Evolutionary conservation across 1,140 invertebrate genomes (phyloP), one percentile per base, ranked within the genome.

Genomic region (Onthophagus taurus): DNA sequence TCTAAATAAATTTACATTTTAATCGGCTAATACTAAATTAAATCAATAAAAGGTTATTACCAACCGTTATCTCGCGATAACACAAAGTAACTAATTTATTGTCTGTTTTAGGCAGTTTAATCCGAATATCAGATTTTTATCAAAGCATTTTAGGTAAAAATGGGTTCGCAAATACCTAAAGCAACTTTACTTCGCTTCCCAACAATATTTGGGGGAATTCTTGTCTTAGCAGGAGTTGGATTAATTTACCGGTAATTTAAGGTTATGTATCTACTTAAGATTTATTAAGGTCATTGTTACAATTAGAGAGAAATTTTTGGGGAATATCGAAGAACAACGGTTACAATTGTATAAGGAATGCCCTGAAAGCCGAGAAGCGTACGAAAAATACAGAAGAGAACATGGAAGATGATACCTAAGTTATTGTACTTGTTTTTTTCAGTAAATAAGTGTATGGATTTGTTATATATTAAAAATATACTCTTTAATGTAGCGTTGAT

Each of bases 161-260:
- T 37, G 35, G 7, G 19, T 9, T 2, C 12, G 3, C 18, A 13
- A 4, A 37, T 37, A 14, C 35, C 35, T n/a, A 37, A 37, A 37
- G n/a, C 35, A 17, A 41, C 21, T n/a, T 44, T 50, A 31, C 36
- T 50, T 20, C 38, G 41, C 24, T 50, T 50, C 44, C 44, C 48
- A 18, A 0, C 47, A 12, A 4, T 50, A 16, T 47, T 50, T 38
- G 39, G 44, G 3, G 29, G 44, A 23, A 33, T 50, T 19, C 21
- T 50, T n/a, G 39, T 31, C 13, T 12, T 50, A 1, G 34, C 24
- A 17, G 34, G 33, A n/a, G 1, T 50, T 17, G 48, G 48, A 14
- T 38, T 50, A 31, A 9, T 38, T 21, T 46, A 39, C 29, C 38
- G 43, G 48, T 50, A 42, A 41, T 30, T 45, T 31, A 23, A 42